Conservation (phyloP, 2,113 vertebrate genomes). For the Tragelaphus imberbis region DNA sequence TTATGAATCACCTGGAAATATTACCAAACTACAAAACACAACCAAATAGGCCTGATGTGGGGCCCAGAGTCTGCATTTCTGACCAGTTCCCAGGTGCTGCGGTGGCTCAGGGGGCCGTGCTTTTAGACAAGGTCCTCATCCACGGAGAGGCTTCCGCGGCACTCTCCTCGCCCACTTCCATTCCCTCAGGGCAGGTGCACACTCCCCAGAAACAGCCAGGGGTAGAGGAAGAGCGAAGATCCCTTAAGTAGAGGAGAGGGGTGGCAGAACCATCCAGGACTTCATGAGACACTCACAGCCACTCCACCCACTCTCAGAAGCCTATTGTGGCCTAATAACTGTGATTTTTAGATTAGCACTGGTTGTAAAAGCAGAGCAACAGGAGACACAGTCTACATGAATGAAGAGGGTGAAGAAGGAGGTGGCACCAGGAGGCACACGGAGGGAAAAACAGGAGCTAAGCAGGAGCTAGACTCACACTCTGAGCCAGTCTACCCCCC, state of each 20-base stretch:
- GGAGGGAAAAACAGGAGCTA: background rate
- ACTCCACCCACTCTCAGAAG: background rate
- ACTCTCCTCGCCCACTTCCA: background rate
- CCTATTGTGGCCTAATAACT: background rate
- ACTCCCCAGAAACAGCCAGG: background rate
- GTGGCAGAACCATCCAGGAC: background rate
- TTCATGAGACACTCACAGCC: background rate
- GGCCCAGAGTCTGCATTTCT: background rate
- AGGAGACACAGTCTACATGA: background rate
- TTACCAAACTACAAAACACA: background rate
- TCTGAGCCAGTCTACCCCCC: background rate
- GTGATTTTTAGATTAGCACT: background rate
- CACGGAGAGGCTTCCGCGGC: accelerated
- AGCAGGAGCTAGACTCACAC: background rate
- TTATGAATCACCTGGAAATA: background rate
- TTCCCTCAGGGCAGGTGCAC: background rate
- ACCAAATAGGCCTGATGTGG: accelerated
- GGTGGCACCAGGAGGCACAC: background rate
- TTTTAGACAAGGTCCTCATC: no score
- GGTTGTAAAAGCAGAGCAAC: background rate
- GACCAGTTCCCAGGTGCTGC: background rate
- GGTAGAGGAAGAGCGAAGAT: background rate
- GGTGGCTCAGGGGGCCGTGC: no score
- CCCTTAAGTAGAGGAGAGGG: background rate
- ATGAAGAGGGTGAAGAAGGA: background rate